A percentile compares a stretch with the other conserved stretches of the same genome.
phyloP scores from a whole-genome alignment of 2,888 invertebrate species.

The Cataglyphis livida region DNA sequence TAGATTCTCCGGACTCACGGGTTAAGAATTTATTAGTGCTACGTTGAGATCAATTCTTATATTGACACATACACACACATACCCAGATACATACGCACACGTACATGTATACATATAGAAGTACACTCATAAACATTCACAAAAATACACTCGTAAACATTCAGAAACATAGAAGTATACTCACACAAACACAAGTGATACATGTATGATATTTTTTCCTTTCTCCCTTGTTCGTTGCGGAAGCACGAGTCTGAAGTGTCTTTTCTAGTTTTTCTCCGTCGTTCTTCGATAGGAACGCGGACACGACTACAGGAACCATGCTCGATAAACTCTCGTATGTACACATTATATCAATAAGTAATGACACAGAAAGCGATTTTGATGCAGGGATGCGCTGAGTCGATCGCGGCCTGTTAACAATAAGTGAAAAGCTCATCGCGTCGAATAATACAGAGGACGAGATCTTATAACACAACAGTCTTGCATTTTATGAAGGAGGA shows the following conservation, averaged over 20 bases:
- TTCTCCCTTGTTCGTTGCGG: conserved; percentile 27
- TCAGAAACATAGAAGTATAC: background rate
- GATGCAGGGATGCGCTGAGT: conserved; percentile 47
- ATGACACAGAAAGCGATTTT: conserved; percentile 21
- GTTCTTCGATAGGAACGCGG: conserved; percentile 24
- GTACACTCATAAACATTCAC: background rate
- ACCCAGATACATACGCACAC: background rate
- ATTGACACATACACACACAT: background rate
- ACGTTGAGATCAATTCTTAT: conserved; percentile 22
- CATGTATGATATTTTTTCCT: conserved; percentile 2
- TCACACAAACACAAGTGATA: background rate
- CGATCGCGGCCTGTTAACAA: conserved; percentile 28
- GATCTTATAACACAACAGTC: conserved; percentile 28
- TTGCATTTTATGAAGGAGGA: background rate
- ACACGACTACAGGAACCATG: conserved; percentile 20
- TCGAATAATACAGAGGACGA: conserved; percentile 25
- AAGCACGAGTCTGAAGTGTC: conserved; percentile 34
- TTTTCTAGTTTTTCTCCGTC: conserved; percentile 36
- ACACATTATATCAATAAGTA: conserved; percentile 34
- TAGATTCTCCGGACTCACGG: conserved; percentile 37
- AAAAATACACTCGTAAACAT: background rate
- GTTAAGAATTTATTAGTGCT: conserved; percentile 53
- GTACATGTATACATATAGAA: background rate
- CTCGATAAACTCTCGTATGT: conserved; percentile 32
- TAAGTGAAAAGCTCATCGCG: background rate